Base-by-base conservation (phyloP, 2,888 invertebrate genomes). In the Drosophila atripex region DNA sequence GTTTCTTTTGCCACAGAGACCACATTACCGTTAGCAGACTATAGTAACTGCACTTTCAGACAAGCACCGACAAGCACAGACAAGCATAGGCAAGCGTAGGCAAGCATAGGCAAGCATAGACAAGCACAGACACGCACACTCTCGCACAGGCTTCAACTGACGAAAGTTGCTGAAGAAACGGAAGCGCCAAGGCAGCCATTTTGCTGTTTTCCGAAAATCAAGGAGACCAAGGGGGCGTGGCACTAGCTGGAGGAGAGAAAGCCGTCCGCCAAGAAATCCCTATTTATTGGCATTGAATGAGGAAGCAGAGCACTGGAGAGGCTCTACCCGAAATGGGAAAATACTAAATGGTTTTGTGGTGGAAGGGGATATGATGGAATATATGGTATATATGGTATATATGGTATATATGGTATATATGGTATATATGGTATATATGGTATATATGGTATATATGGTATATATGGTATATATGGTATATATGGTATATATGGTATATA, bases 121-220 rank as follows among this genome's bases (percentile, higher is more conserved):
- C 50, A 45, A 46, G 11, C 14, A 35, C 11, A 52, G 39, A 52
- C 50, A 45, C 46, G 11, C 14, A 35, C n/a, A 52, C 8, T 38
- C 9, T 7, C 14, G 38, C 23, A 55, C 16, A 11, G 21, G 16
- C 18, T 39, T 35, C 43, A 45, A 45, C 43, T 43, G 66, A 25
- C 30, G 73, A 72, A 72, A 71, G 63, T 71, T 69, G 51, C 55
- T 71, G 21, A 46, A 63, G 64, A 54, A 66, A 30, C 72, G 73
- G 73, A 72, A 72, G 66, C 73, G 72, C 72, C 57, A 66, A 73
- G 73, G 66, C 66, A 56, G 66, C 72, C 66, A 73, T 73, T 72
- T 72, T 73, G 73, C 41, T 51, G 39, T 43, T 41, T 28, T 25
- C 46, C 61, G 3, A 41, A 59, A 59, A 47, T 38, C n/a, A n/a